Conservation (phyloP, 1,140 invertebrate species). For the Anoplolepis gracilipes region DNA sequence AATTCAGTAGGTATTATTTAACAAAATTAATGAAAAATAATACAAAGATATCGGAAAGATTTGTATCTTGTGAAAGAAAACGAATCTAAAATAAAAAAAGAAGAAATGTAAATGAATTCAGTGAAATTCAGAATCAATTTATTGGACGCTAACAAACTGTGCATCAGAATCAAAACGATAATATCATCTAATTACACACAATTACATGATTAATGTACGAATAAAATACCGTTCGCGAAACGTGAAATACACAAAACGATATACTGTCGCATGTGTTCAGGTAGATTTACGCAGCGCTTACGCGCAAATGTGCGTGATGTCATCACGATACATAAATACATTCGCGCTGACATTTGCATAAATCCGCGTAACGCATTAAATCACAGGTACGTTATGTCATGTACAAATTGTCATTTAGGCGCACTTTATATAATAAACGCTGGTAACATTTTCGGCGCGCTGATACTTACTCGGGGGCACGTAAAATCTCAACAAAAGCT, state of each 20-base stretch:
- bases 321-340: slow-evolving; percentile 34
- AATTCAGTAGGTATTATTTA: neutral
- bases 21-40: neutral
- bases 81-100: neutral
- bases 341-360: slow-evolving; percentile 50
- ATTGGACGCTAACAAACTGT: neutral
- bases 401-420: neutral
- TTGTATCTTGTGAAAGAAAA: neutral
- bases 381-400: neutral
- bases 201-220: slow-evolving; percentile 13
- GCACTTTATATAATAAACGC: neutral
- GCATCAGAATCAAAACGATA: neutral
- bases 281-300: slow-evolving; percentile 5
- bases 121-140: neutral
- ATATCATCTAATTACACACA: neutral
- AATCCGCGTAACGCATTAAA: slow-evolving; percentile 27
- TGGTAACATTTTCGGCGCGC: slow-evolving; percentile 3
- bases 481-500: neutral
- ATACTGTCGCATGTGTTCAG: neutral
- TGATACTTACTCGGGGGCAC: neutral
- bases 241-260: neutral
- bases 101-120: neutral
- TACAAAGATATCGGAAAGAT: neutral
- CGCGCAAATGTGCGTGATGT: slow-evolving; percentile 11
- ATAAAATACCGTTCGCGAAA: neutral